Conservation (phyloP, 2,797 vertebrate genomes). For the Sebastes matsubarae region DNA sequence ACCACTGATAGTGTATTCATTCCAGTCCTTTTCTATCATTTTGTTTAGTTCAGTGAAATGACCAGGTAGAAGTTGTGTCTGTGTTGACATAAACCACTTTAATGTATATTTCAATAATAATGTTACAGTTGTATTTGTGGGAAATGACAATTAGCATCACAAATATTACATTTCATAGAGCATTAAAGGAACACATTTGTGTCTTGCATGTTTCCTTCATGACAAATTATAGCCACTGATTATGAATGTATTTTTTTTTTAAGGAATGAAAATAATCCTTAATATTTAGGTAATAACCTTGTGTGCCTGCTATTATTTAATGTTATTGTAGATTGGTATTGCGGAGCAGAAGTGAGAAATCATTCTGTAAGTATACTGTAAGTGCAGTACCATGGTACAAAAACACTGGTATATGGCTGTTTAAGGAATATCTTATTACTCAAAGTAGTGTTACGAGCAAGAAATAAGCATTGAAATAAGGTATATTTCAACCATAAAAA, state of each 20-base stretch:
- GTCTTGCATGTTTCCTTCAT: neutral
- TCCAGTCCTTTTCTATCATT: neutral
- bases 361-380: neutral
- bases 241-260: neutral
- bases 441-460: neutral
- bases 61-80: neutral
- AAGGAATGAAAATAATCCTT: neutral
- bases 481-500: neutral
- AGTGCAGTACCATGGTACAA: neutral
- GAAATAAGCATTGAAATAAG: neutral
- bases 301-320: neutral
- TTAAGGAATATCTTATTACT: neutral
- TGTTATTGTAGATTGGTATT: neutral
- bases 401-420: neutral
- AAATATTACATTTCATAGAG: neutral
- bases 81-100: slow-evolving; percentile 1
- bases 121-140: neutral
- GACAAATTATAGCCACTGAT: neutral
- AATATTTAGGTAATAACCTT: neutral
- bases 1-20: neutral
- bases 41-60: neutral
- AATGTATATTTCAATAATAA: slow-evolving; percentile 1
- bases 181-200: neutral
- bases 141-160: neutral
- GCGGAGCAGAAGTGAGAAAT: neutral